Evolutionary conservation across 2,113 vertebrate species (phyloP).

Genomic region (Epinephelus moara): DNA sequence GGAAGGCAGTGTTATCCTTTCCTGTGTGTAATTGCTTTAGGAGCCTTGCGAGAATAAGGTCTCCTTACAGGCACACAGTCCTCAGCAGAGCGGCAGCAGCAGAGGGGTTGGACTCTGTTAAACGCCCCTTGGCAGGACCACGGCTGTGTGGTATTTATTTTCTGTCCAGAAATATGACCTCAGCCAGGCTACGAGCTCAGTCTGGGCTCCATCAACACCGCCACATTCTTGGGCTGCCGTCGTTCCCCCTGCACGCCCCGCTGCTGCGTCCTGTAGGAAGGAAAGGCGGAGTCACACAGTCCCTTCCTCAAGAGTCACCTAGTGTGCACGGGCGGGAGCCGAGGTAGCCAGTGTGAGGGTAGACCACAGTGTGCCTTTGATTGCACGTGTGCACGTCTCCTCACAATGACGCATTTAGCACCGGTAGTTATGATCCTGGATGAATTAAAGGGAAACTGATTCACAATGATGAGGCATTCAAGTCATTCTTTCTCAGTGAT

Average conservation of each 20-base stretch:
- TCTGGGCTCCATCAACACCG: slow-evolving; percentile 65
- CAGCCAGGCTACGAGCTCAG: slow-evolving; percentile 47
- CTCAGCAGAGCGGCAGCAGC: slow-evolving; percentile 29
- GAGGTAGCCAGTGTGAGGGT: background rate
- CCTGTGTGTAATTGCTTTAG: slow-evolving; percentile 76
- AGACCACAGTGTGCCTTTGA: slow-evolving; percentile 10
- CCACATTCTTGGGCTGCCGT: slow-evolving; percentile 65
- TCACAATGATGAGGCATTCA: slow-evolving; percentile 16
- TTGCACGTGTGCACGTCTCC: background rate
- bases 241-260: slow-evolving; percentile 22
- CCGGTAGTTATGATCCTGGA: background rate
- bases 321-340: slow-evolving; percentile 15
- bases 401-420: background rate
- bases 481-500: slow-evolving; percentile 13
- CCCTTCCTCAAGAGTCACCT: slow-evolving; percentile 56
- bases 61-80: slow-evolving; percentile 38
- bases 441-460: slow-evolving; percentile 28
- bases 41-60: slow-evolving; percentile 65
- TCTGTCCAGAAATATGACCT: slow-evolving; percentile 79
- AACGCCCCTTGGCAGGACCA: slow-evolving; percentile 57
- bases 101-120: slow-evolving; percentile 49
- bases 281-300: slow-evolving; percentile 69
- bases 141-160: slow-evolving; percentile 73
- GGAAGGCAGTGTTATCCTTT: slow-evolving; percentile 75
- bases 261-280: slow-evolving; percentile 72